These are phyloP conservation scores for Euwallacea fornicatus DNA, from an alignment of 1,140 invertebrate species.

Conservation along the genomic window DNA sequence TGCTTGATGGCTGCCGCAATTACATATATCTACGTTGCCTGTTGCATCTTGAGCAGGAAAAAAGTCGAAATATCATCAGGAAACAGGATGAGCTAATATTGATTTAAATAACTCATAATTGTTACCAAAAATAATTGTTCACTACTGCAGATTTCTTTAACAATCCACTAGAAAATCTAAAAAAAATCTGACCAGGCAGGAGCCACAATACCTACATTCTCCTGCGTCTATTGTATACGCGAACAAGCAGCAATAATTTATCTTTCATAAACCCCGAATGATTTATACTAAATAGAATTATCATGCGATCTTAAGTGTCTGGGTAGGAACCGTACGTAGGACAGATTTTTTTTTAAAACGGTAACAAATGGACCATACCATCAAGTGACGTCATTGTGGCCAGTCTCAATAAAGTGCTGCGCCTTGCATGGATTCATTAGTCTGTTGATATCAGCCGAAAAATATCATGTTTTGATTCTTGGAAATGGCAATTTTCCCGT, in stretches of 20 bases:
- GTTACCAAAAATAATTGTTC: not conserved
- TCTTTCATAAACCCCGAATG: slow-evolving; percentile 31
- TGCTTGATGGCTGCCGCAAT: not conserved
- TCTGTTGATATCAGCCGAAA: too few relatives aligned
- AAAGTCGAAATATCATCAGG: not conserved
- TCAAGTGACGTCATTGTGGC: slow-evolving; percentile 18
- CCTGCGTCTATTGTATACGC: slow-evolving; percentile 12
- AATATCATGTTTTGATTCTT: too few relatives aligned
- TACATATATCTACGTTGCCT: not conserved
- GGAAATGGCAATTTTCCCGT: too few relatives aligned
- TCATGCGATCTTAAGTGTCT: slow-evolving; percentile 29
- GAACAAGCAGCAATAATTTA: slow-evolving; percentile 29
- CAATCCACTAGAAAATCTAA: not conserved
- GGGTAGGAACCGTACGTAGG: slow-evolving; percentile 28
- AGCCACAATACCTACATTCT: slow-evolving; percentile 16
- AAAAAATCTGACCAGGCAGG: not conserved
- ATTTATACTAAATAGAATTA: slow-evolving; percentile 34
- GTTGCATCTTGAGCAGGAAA: not conserved
- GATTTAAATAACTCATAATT: not conserved
- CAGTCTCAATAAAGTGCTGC: too few relatives aligned
- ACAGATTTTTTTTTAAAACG: slow-evolving; percentile 23
- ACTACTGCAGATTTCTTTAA: not conserved
- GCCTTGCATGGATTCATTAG: too few relatives aligned
- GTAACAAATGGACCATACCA: slow-evolving; percentile 28
- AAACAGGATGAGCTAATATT: not conserved